Percentiles rank a stretch among this genome's conserved stretches.
Evolutionary conservation across 1,140 invertebrate species (phyloP).

Genomic region (Pseudomyrmex flavicornis): DNA sequence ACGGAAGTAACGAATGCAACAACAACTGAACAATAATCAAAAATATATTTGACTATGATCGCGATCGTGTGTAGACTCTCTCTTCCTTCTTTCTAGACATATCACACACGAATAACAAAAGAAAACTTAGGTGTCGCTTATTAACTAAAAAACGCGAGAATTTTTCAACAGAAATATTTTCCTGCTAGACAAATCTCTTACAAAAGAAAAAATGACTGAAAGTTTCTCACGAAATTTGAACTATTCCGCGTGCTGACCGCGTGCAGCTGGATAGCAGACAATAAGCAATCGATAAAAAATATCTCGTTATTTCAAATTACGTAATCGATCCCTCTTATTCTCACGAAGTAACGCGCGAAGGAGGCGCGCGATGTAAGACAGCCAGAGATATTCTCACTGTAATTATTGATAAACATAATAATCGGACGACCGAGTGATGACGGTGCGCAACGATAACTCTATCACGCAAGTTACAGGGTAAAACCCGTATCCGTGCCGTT

Average conservation of each 20-base stretch:
- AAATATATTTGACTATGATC: too few species aligned
- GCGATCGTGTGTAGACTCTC: too few species aligned
- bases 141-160: too few species aligned
- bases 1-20: too few species aligned
- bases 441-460: slow-evolving; percentile 52
- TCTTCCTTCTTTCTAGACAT: too few species aligned
- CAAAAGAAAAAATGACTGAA: too few species aligned
- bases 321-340: slow-evolving; percentile 45
- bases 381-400: slow-evolving; percentile 18
- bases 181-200: too few species aligned
- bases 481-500: slow-evolving; percentile 33
- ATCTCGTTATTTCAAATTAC: slow-evolving; percentile 18
- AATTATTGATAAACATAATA: slow-evolving; percentile 57
- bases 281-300: slow-evolving; percentile 6
- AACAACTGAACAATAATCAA: too few species aligned
- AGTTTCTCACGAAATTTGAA: not conserved
- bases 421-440: slow-evolving; percentile 34
- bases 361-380: slow-evolving; percentile 17
- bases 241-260: not conserved
- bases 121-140: too few species aligned
- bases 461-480: slow-evolving; percentile 50
- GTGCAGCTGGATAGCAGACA: not conserved
- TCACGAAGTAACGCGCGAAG: not conserved
- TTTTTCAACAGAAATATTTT: too few species aligned
- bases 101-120: too few species aligned